Evolutionary conservation across 2,797 vertebrate species (phyloP), one percentile per base, ranked within the genome.

Genomic region (Calcarius lapponicus): DNA sequence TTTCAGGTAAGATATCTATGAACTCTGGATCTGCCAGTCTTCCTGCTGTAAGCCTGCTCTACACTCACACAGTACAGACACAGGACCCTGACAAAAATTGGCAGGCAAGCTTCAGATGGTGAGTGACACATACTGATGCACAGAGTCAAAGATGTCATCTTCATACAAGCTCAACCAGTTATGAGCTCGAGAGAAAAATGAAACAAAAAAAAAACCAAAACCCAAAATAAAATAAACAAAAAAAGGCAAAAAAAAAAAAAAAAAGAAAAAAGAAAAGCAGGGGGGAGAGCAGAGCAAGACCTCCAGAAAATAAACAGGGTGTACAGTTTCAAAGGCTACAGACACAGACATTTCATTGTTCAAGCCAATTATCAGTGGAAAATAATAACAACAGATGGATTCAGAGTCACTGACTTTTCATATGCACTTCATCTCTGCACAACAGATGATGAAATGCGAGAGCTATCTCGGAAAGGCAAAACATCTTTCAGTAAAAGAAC

Each of bases 371-470:
- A 99, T 99, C 99, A 99, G 99, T 98, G 98, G 98, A 99, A 99
- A 99, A 99, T 99, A 99, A 99, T 99, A 99, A 99, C 99, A 99
- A 98, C 99, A 99, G 99, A 99, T 99, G 99, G 99, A 99, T 98
- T 98, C 98, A 98, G 98, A 99, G 98, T 98, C 98, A 99, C 98
- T 99, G 98, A 99, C 98, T 99, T 98, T 98, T 98, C 98, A 97
- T 98, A 98, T 98, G 98, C 98, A 97, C 98, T 98, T 98, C 98
- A 98, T 98, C 97, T 98, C 98, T 97, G 98, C 97, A 97, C 98
- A 99, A 98, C 98, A 98, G 98, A 98, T 98, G 98, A 98, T 98
- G 98, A 98, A 98, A 98, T 96, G 96, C 94, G 98, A 98, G 98
- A 98, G 97, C 97, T 98, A 98, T 98, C 98, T 98, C 97, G 64